Percentiles rank a stretch among this genome's conserved stretches.
Conservation (phyloP, 1,140 invertebrate species). For the Orchestia grillus region DNA sequence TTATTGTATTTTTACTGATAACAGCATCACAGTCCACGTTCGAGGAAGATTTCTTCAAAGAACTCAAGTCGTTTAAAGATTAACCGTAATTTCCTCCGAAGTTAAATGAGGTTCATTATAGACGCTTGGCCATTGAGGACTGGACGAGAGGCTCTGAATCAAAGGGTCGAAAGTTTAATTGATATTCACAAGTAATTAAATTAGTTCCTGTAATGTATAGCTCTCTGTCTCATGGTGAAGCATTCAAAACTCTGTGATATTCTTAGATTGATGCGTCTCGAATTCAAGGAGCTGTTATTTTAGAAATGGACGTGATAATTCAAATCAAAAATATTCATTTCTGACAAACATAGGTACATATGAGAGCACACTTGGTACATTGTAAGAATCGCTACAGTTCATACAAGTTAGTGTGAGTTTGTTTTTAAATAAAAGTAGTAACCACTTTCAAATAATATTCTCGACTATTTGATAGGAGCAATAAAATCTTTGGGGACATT, state of each 20-base stretch:
- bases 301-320: background rate
- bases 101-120: background rate
- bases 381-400: no score
- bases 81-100: background rate
- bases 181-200: background rate
- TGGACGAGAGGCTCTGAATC: background rate
- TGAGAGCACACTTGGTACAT: no score
- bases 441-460: no score
- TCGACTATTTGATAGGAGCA: no score
- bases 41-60: background rate
- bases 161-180: background rate
- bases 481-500: no score
- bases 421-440: no score
- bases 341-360: no score
- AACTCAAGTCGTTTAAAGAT: background rate
- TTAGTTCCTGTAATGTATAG: background rate
- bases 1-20: background rate
- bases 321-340: background rate
- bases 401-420: no score
- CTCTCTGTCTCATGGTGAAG: background rate
- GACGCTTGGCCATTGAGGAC: background rate
- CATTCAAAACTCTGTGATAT: background rate
- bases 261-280: background rate
- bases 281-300: background rate
- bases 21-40: background rate